A percentile compares a stretch with the other conserved stretches of the same genome.
phyloP scores from a whole-genome alignment of 2,113 vertebrate genomes.

The Oenanthe oenanthe region DNA sequence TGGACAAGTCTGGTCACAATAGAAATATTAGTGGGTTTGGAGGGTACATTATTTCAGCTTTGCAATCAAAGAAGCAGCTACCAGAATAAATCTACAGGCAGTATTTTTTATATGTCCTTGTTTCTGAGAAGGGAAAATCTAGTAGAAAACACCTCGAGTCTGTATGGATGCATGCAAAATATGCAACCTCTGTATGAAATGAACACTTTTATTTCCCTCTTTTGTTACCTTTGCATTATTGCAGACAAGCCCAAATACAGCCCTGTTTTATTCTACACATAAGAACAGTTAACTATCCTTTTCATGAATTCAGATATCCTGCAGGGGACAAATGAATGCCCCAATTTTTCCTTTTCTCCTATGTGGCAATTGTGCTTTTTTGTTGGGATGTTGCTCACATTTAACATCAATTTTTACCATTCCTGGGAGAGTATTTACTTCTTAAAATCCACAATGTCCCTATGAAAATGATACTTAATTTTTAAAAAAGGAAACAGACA shows the following conservation, averaged over 20 bases:
- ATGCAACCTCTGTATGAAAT: neutral
- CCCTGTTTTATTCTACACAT: neutral
- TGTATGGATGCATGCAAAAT: neutral
- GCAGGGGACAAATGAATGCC: neutral
- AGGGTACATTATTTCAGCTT: slow-evolving; percentile 38
- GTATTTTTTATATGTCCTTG: neutral
- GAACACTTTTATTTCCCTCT: neutral
- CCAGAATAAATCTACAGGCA: slow-evolving; percentile 1
- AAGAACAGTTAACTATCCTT: neutral
- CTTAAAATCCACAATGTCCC: neutral
- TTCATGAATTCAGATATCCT: neutral
- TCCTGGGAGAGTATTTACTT: neutral
- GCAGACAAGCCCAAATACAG: neutral
- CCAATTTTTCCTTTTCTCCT: neutral
- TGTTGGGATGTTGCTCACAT: neutral
- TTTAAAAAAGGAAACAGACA: neutral
- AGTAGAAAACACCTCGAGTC: neutral
- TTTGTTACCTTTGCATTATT: neutral
- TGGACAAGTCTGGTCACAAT: slow-evolving; percentile 60
- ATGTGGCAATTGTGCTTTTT: neutral
- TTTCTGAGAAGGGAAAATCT: neutral
- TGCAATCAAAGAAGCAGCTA: slow-evolving; percentile 2
- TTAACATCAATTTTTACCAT: neutral
- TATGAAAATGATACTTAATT: neutral
- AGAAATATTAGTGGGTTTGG: slow-evolving; percentile 59